phyloP scores from a whole-genome alignment of 2,113 vertebrate species.

The Brienomyrus longianalis region DNA sequence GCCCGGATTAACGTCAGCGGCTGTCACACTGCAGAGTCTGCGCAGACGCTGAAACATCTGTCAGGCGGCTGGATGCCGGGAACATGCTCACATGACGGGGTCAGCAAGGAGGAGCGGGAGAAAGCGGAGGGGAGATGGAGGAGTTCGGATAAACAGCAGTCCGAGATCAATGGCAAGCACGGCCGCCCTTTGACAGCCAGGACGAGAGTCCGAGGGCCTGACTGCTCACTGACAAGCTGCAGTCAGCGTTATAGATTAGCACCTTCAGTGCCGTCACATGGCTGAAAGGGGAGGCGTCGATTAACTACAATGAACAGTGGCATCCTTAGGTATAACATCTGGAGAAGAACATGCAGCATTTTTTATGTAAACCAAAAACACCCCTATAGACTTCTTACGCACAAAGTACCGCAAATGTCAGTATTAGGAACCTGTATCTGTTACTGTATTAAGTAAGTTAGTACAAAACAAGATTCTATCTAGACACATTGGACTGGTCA shows the following conservation, averaged over 20 bases:
- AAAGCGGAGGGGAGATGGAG: not conserved
- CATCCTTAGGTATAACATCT: not conserved
- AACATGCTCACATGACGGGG: not conserved
- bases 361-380: not conserved
- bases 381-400: not conserved
- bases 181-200: constrained; percentile 30
- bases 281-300: not conserved
- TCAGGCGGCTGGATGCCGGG: not conserved
- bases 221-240: constrained; percentile 10
- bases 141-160: constrained; percentile 50
- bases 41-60: not conserved
- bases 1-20: no score
- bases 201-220: not conserved
- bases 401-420: not conserved
- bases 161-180: constrained; percentile 79
- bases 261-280: not conserved
- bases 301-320: not conserved
- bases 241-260: constrained; percentile 18
- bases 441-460: not conserved
- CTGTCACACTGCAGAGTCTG: not conserved
- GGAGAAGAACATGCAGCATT: not conserved
- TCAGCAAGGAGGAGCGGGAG: not conserved
- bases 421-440: not conserved
- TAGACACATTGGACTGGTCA: not conserved
- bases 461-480: not conserved